Evolutionary conservation across 2,888 invertebrate species (phyloP).

Genomic region (Ichneumoninae sp.): DNA sequence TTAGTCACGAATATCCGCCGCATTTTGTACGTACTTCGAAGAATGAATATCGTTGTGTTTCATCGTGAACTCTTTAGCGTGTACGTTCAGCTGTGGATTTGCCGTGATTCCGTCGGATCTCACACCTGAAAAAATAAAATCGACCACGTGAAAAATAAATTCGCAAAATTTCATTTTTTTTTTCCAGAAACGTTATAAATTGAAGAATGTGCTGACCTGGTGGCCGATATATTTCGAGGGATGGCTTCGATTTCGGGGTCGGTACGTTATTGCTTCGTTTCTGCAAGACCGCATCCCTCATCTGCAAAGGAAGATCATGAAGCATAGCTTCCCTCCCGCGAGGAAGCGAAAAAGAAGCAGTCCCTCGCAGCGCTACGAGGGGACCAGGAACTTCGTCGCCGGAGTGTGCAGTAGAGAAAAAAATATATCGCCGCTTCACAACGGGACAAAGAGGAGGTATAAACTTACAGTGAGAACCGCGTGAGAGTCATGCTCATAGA

Average conservation of each 20-base stretch:
- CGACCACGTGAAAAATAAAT: not conserved
- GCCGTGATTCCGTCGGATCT: slow-evolving; percentile 87
- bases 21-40: slow-evolving; percentile 79
- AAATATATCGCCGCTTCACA: not conserved
- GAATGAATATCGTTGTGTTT: slow-evolving; percentile 86
- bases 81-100: slow-evolving; percentile 91
- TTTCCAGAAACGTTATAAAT: not conserved
- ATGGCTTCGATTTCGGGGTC: slow-evolving; percentile 90
- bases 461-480: slow-evolving; percentile 79
- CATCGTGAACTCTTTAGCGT: slow-evolving; percentile 96
- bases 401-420: not conserved
- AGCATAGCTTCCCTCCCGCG: not conserved
- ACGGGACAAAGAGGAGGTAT: slow-evolving; percentile 8
- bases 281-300: slow-evolving; percentile 88
- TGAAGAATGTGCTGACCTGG: slow-evolving; percentile 88
- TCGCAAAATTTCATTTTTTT: not conserved
- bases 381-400: not conserved
- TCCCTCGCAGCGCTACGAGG: not conserved
- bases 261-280: slow-evolving; percentile 91
- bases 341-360: not conserved
- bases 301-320: slow-evolving; percentile 74
- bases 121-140: slow-evolving; percentile 84
- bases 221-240: slow-evolving; percentile 95
- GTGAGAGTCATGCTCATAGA: slow-evolving; percentile 78
- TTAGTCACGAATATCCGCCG: slow-evolving; percentile 10